Conservation (phyloP, 2,113 vertebrate species). For the Melospiza melodia region DNA sequence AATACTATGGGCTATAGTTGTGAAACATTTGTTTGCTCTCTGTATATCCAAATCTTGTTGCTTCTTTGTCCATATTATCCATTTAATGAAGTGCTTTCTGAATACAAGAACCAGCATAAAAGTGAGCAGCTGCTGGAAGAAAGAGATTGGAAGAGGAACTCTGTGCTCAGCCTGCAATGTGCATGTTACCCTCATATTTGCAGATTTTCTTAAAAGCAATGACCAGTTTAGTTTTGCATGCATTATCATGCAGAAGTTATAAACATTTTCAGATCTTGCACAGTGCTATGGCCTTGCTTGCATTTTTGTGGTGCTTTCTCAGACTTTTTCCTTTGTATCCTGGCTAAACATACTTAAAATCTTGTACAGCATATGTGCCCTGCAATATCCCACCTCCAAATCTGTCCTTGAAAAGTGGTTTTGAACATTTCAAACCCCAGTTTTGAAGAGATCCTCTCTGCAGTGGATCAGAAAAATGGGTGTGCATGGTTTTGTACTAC, state of each 20-base stretch:
- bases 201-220: background rate
- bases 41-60: background rate
- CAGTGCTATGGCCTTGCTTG: background rate
- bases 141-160: background rate
- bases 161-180: background rate
- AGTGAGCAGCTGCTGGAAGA: background rate
- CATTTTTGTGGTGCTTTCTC: background rate
- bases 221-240: background rate
- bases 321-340: background rate
- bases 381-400: background rate
- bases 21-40: background rate
- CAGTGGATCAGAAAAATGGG: background rate
- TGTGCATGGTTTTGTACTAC: background rate
- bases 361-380: rapidly evolving
- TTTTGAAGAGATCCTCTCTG: background rate
- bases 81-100: background rate
- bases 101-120: background rate
- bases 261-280: background rate
- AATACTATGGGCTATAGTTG: background rate
- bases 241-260: background rate
- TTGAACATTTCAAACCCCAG: background rate
- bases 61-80: background rate
- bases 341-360: background rate
- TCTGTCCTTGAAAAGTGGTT: rapidly evolving
- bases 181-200: rapidly evolving